phyloP scores from a whole-genome alignment of 2,888 invertebrate species.

The Rhabditophanes sp. region DNA sequence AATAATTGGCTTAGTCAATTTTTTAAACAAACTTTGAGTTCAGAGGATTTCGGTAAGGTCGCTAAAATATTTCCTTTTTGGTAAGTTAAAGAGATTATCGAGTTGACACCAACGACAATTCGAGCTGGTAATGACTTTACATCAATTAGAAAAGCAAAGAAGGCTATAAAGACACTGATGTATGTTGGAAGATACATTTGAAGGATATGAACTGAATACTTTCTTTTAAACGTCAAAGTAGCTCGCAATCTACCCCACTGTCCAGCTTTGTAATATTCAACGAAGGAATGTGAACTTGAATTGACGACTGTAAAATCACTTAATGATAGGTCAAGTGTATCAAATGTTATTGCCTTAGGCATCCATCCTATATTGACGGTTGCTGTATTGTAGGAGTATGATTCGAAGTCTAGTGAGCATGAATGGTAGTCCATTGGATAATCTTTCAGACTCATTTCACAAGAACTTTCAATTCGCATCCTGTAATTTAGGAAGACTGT shows the following conservation, averaged over 20 bases:
- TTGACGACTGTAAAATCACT: constrained; percentile 24
- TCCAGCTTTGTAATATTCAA: constrained; percentile 31
- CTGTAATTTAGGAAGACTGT: constrained; percentile 40
- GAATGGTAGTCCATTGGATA: constrained; percentile 31
- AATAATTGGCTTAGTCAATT: background rate
- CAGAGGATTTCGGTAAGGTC: background rate
- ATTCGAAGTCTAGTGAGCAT: constrained; percentile 22
- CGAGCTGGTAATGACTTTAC: constrained; percentile 31
- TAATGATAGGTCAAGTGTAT: constrained; percentile 18
- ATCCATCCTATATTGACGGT: constrained; percentile 24
- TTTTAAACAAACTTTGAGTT: constrained; percentile 1
- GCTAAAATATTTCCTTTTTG: constrained; percentile 12
- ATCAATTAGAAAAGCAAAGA: constrained; percentile 33
- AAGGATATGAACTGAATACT: constrained; percentile 34
- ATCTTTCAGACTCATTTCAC: constrained; percentile 27
- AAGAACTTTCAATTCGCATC: constrained; percentile 36
- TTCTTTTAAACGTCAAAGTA: constrained; percentile 27
- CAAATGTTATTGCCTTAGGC: constrained; percentile 25
- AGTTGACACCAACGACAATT: constrained; percentile 37
- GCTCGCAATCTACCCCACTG: constrained; percentile 38
- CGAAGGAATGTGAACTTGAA: no score
- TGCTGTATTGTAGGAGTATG: constrained; percentile 38
- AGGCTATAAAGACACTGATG: constrained; percentile 34
- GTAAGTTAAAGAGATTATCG: constrained; percentile 34
- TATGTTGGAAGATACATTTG: constrained; percentile 36